A percentile compares a stretch with the other conserved stretches of the same genome.
Evolutionary conservation across 2,888 invertebrate genomes (phyloP).

Genomic region (Cantharis rufa): DNA sequence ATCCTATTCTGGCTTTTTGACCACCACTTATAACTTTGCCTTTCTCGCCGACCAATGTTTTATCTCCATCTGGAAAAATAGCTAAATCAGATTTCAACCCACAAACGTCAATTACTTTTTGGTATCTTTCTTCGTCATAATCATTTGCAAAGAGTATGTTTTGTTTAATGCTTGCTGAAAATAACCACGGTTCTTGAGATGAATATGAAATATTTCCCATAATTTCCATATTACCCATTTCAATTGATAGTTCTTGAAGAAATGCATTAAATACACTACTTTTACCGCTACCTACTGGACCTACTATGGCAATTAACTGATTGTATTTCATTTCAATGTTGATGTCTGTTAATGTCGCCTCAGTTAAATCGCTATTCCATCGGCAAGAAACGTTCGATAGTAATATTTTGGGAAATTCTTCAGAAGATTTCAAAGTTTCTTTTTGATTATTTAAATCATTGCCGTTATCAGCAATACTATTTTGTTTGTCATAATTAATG

Average conservation of each 20-base stretch:
- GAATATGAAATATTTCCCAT: constrained; percentile 67
- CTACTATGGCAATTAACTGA: constrained; percentile 62
- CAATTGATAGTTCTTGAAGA: constrained; percentile 70
- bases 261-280: constrained; percentile 69
- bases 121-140: constrained; percentile 62
- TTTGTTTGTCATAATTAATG: constrained; percentile 34
- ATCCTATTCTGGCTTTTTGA: constrained; percentile 79
- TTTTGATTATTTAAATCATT: background rate
- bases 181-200: constrained; percentile 69
- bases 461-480: background rate
- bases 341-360: constrained; percentile 38
- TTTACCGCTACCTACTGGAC: constrained; percentile 71
- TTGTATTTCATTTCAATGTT: constrained; percentile 39
- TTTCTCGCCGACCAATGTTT: constrained; percentile 79
- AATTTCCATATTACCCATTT: constrained; percentile 63
- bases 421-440: background rate
- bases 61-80: constrained; percentile 75
- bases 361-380: constrained; percentile 13
- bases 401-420: constrained; percentile 57
- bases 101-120: constrained; percentile 67
- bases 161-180: constrained; percentile 66
- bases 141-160: constrained; percentile 78
- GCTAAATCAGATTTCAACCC: constrained; percentile 69
- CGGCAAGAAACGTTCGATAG: constrained; percentile 55
- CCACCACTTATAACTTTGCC: constrained; percentile 84